These are phyloP conservation scores for Metellina segmentata DNA, from an alignment of 2,888 invertebrate genomes.

Conservation along the genomic window DNA sequence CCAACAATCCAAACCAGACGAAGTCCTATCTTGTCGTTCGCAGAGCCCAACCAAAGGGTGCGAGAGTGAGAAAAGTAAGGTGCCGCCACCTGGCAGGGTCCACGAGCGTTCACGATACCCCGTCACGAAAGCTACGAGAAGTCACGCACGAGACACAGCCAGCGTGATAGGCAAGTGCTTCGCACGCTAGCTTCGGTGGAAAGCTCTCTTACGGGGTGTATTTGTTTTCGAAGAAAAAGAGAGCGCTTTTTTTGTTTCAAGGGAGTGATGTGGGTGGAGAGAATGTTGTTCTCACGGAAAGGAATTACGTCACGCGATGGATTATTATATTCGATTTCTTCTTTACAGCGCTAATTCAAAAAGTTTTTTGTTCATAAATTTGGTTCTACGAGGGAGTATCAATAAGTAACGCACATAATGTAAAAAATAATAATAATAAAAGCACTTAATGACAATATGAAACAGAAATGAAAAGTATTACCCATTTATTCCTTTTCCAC, in stretches of 20 bases:
- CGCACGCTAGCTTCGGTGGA: not conserved
- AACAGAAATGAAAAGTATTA: too few relatives aligned
- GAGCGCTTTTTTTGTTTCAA: not conserved
- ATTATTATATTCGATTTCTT: too few relatives aligned
- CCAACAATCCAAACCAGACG: not conserved
- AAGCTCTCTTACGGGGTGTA: not conserved
- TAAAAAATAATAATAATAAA: too few relatives aligned
- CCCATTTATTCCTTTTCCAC: too few relatives aligned
- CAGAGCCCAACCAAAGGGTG: not conserved
- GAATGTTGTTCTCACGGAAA: constrained; percentile 37
- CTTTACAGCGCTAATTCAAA: too few relatives aligned
- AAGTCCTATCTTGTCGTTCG: not conserved
- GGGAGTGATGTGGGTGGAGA: constrained; percentile 1
- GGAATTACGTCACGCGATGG: constrained; percentile 17
- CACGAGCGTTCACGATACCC: constrained; percentile 52
- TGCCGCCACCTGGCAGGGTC: constrained; percentile 39
- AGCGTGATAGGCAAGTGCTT: not conserved
- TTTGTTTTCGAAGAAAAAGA: constrained; percentile 23
- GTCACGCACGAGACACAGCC: constrained; percentile 38
- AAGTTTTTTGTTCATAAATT: too few relatives aligned
- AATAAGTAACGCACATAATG: too few relatives aligned
- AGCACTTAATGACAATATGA: too few relatives aligned
- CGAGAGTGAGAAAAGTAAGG: constrained; percentile 37
- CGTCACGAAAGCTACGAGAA: constrained; percentile 55
- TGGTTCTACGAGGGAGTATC: too few relatives aligned